Conservation (phyloP, 2,888 invertebrate genomes). For the Crossocerus cetratus region DNA sequence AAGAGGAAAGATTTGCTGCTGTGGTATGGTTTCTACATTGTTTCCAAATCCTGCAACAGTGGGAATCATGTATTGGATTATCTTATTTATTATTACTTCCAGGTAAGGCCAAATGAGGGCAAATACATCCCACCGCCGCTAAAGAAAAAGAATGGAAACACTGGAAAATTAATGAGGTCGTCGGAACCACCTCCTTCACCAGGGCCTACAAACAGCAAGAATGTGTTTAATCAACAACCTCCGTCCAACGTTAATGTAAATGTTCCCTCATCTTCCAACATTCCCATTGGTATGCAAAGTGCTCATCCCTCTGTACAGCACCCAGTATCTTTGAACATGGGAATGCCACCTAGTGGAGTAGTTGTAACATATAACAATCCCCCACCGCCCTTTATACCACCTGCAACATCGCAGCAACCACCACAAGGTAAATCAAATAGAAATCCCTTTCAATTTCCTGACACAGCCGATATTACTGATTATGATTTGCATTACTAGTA, state of each 20-base stretch:
- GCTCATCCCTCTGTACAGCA: slow-evolving; percentile 70
- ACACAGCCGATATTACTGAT: not conserved
- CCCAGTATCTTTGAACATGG: slow-evolving; percentile 71
- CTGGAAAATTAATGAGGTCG: slow-evolving; percentile 83
- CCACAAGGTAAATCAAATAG: slow-evolving; percentile 55
- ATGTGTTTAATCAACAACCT: slow-evolving; percentile 71
- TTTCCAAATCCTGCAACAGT: slow-evolving; percentile 8
- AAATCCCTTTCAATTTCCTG: not conserved
- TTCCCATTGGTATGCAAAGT: slow-evolving; percentile 70
- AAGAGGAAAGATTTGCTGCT: slow-evolving; percentile 92
- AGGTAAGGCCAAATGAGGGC: slow-evolving; percentile 77
- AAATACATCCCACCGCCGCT: slow-evolving; percentile 90
- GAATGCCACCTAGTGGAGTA: slow-evolving; percentile 73
- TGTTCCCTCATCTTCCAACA: slow-evolving; percentile 68
- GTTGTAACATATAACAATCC: slow-evolving; percentile 71
- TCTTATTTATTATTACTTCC: slow-evolving; percentile 21
- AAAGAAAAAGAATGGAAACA: slow-evolving; percentile 84
- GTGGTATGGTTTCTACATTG: slow-evolving; percentile 79
- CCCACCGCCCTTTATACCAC: slow-evolving; percentile 72
- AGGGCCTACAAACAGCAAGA: slow-evolving; percentile 71
- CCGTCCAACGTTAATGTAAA: slow-evolving; percentile 63
- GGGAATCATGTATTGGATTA: not conserved
- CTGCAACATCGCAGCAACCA: slow-evolving; percentile 70
- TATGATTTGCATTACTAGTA: slow-evolving; percentile 13
- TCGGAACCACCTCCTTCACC: slow-evolving; percentile 79